Evolutionary conservation across 2,113 vertebrate genomes (phyloP), one percentile per base, ranked within the genome.

Genomic region (Lophotis ruficrista): DNA sequence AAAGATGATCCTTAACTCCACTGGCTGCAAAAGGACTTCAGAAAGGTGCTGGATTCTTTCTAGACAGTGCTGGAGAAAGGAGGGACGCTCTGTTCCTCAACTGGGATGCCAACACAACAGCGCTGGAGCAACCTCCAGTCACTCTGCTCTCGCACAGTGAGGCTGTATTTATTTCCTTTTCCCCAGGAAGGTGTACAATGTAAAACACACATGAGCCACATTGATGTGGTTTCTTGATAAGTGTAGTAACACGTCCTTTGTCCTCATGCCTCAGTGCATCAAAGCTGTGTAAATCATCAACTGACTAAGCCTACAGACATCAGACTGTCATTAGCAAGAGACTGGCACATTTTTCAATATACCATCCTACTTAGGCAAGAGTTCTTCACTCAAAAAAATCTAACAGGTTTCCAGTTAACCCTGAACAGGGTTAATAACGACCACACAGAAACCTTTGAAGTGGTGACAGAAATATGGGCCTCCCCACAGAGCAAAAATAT

Each of bases 391-490:
- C n/a, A n/a, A n/a, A 71, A 93, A 88, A 86, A n/a, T 5, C 28
- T 43, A 25, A 38, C 20, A 64, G 76, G 38, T 56, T 78, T 73
- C 66, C 85, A 83, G 22, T 28, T 51, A 70, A 70, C 47, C n/a
- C 70, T 73, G 70, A 41, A 9, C 37, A 45, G 80, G 48, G 75
- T 66, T 80, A 90, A 91, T 37, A 48, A 65, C 38, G 62, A 75
- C 70, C 58, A 62, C 57, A 84, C 17, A 86, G 50, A 77, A 88
- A 66, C n/a, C 62, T 83, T 13, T 80, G 75, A 69, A 91, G 69
- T 4, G 14, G 50, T 78, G 79, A 54, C 76, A 95, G 79, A 90
- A 96, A 86, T 88, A 80, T 2, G 4, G 54, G 27, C 30, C 43
- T 75, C 64, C 68, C 64, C 87, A 33, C 14, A 81, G 56, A 56